A percentile compares a stretch with the other conserved stretches of the same genome.
Evolutionary conservation across 2,113 vertebrate genomes (phyloP).

Genomic region (Pyxicephalus adspersus): DNA sequence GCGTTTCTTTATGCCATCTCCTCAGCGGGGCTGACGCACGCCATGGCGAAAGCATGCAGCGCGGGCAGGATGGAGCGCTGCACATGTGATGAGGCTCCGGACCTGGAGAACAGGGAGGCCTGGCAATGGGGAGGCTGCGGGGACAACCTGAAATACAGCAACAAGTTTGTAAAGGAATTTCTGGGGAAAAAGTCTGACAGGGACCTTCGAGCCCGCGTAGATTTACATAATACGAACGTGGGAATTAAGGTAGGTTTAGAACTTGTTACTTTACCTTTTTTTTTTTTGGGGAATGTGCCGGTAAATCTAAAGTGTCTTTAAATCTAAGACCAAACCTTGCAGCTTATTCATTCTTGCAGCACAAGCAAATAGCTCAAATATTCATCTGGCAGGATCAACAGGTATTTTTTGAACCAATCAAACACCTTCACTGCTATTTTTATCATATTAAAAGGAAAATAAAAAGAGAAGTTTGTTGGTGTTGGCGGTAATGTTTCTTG

Average conservation of each 20-base stretch:
- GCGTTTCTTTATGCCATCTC: conserved; percentile 96
- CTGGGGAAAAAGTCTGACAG: conserved; percentile 94
- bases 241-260: conserved; percentile 87
- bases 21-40: conserved; percentile 90
- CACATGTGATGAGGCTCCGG: conserved; percentile 94
- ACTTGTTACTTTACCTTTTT: too few species aligned
- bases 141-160: conserved; percentile 97
- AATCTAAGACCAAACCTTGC: too few species aligned
- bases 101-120: conserved; percentile 95
- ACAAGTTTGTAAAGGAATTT: conserved; percentile 98
- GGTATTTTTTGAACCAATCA: too few species aligned
- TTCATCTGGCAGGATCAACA: too few species aligned
- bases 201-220: conserved; percentile 91
- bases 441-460: too few species aligned
- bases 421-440: too few species aligned
- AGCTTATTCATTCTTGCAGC: too few species aligned
- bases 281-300: too few species aligned
- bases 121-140: conserved; percentile 99
- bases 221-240: conserved; percentile 97
- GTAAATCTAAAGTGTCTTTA: too few species aligned
- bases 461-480: too few species aligned
- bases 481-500: too few species aligned
- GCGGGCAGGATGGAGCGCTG: conserved; percentile 97
- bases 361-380: too few species aligned
- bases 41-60: conserved; percentile 95